These are phyloP conservation scores for Pterocles orientalis DNA, from an alignment of 2,113 vertebrate genomes.

Conservation along the genomic window DNA sequence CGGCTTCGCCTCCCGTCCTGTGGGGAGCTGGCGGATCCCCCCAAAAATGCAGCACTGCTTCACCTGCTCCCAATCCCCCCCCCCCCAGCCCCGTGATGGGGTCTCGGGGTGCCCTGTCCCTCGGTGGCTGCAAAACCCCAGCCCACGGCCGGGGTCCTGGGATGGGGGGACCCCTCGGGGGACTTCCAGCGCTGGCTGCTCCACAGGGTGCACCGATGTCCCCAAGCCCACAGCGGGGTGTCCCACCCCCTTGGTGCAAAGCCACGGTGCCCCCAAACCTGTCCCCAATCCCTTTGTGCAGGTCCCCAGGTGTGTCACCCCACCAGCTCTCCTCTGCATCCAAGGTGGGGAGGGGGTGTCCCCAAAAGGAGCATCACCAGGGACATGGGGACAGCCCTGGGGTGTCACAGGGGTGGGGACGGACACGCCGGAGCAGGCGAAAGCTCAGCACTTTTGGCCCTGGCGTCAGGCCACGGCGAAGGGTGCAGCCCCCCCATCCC, in stretches of 20 bases:
- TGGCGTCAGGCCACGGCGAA: neutral
- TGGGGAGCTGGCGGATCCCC: neutral
- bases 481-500: neutral
- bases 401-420: no score
- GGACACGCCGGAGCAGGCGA: neutral
- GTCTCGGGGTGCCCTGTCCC: rapidly evolving
- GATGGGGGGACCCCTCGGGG: rapidly evolving
- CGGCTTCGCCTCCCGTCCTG: neutral
- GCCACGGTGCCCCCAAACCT: neutral
- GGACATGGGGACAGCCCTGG: neutral
- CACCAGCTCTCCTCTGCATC: rapidly evolving
- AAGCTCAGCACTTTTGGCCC: conserved; percentile 25
- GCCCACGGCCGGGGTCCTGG: rapidly evolving
- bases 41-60: rapidly evolving
- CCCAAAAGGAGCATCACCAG: neutral
- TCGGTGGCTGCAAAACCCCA: rapidly evolving
- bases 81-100: rapidly evolving
- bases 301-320: no score
- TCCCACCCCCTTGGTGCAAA: neutral
- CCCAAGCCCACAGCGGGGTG: rapidly evolving
- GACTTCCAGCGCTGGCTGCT: neutral
- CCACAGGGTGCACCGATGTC: rapidly evolving
- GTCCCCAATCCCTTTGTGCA: no score
- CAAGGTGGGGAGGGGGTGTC: neutral
- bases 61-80: rapidly evolving